phyloP scores from a whole-genome alignment of 1,140 invertebrate genomes.

The Sinella curviseta region DNA sequence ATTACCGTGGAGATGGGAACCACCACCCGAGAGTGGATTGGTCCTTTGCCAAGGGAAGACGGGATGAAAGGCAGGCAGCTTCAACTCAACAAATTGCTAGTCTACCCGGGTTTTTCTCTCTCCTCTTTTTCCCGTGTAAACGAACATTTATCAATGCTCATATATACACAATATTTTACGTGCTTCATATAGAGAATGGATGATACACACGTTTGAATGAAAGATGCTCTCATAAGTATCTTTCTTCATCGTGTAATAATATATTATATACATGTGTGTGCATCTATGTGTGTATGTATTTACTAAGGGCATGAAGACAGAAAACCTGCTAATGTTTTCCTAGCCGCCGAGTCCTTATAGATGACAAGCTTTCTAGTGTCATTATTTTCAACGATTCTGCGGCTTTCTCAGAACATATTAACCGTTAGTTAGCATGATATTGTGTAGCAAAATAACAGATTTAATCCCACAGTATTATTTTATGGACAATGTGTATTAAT shows the following conservation, averaged over 20 bases:
- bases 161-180: background rate
- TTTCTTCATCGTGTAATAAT: too few species aligned
- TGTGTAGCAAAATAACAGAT: background rate
- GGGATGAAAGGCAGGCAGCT: conserved; percentile 18
- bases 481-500: too few species aligned
- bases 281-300: too few species aligned
- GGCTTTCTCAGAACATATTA: too few species aligned
- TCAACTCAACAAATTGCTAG: background rate
- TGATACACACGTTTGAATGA: background rate
- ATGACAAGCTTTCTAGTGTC: too few species aligned
- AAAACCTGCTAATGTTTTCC: too few species aligned
- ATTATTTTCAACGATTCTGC: background rate
- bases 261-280: too few species aligned
- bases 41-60: conserved; percentile 23
- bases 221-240: too few species aligned
- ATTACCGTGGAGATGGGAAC: conserved; percentile 28
- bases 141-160: conserved; percentile 15
- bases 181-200: background rate
- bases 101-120: background rate
- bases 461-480: too few species aligned
- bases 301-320: too few species aligned
- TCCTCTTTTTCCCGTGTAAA: conserved; percentile 6
- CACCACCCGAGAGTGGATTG: conserved; percentile 23
- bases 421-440: too few species aligned
- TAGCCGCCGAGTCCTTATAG: too few species aligned